Evolutionary conservation across 2,113 vertebrate species (phyloP), one percentile per base, ranked within the genome.

Genomic region (Holacanthus passer): DNA sequence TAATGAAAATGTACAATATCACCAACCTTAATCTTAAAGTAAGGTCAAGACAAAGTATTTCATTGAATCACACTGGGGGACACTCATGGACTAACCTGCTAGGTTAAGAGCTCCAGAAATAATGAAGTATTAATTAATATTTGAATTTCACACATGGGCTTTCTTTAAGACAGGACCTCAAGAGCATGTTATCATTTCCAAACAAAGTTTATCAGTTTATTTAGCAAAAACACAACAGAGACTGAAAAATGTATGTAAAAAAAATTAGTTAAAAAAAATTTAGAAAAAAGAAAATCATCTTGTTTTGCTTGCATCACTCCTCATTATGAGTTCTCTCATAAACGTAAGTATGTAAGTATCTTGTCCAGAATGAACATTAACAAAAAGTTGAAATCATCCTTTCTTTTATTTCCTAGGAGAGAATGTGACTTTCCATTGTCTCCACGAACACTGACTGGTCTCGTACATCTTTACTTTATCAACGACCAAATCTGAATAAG

Each of bases 391-490:
- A 81, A 73, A 47, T 68, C 41, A 14, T 22, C 7, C 13, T 43
- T 41, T 22, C 13, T 53, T 39, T 65, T 7, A 13, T 32, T 47
- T 32, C 19, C 16, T 20, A 52, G 14, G 1, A 72, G 10, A 37
- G 6, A 59, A 50, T 59, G 17, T 1, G 16, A 37, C 60, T 12
- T n/a, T 73, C 31, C 22, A 29, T 35, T 59, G 50, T 66, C 48
- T 64, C 74, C 66, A 22, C 58, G 29, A 16, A 52, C 41, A 27
- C 19, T 32, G 27, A 83, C 27, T 79, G 35, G 41, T 71, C 35
- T 65, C 84, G 47, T 52, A 87, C 29, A 83, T 47, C 58, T 78
- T 72, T 64, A 62, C 27, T 70, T 58, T 74, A 60, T 71, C 24
- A 52, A 35, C 67, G 45, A 64, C 7, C 35, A 86, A 55, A 58